phyloP scores from a whole-genome alignment of 2,797 vertebrate species.

The Megalops cyprinoides region DNA sequence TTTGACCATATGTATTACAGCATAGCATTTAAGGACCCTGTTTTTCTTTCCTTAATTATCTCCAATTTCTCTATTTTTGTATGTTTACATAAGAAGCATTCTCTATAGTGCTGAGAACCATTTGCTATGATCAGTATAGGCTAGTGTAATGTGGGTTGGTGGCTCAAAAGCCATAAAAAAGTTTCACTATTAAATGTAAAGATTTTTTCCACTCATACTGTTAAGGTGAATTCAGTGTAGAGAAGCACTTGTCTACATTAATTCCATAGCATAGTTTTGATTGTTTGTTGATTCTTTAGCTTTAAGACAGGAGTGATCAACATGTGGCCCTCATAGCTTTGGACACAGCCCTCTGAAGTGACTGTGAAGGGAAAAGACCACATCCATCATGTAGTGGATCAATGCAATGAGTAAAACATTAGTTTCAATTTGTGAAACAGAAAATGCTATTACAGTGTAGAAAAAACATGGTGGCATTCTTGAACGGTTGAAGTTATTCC shows the following conservation, averaged over 20 bases:
- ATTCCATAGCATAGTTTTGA: neutral
- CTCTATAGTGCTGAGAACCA: neutral
- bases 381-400: too few species aligned
- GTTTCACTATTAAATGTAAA: neutral
- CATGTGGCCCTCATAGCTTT: too few species aligned
- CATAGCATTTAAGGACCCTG: slow-evolving; percentile 23
- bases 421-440: too few species aligned
- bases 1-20: slow-evolving; percentile 59
- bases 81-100: neutral
- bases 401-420: neutral
- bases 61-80: neutral
- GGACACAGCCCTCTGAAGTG: too few species aligned
- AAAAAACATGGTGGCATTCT: too few species aligned
- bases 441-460: too few species aligned
- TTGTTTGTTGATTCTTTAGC: too few species aligned
- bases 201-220: neutral
- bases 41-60: slow-evolving; percentile 8
- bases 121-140: neutral
- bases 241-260: neutral
- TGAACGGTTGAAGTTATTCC: too few species aligned
- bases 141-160: neutral
- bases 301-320: too few species aligned
- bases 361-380: too few species aligned
- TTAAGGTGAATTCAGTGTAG: neutral
- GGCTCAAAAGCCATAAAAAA: neutral